Conservation (phyloP, 2,888 invertebrate genomes). For the Sesia apiformis region DNA sequence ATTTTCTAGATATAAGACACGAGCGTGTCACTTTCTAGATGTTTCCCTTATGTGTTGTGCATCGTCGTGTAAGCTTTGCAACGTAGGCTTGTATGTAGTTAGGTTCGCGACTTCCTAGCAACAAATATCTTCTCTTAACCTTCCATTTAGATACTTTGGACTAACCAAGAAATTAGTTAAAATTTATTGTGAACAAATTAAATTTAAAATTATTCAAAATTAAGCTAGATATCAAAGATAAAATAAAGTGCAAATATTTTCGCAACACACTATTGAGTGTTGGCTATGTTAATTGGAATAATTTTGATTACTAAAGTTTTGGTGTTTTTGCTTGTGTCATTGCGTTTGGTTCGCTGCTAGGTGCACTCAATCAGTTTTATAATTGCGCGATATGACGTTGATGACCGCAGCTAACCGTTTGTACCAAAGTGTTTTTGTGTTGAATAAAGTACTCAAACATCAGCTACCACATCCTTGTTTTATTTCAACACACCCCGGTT, state of each 20-base stretch:
- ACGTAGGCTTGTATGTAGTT: conserved; percentile 56
- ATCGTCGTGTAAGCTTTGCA: conserved; percentile 62
- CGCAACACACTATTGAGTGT: neutral
- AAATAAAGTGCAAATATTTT: conserved; percentile 6
- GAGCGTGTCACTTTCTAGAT: conserved; percentile 56
- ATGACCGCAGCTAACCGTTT: conserved; percentile 65
- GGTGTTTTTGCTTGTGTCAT: conserved; percentile 42
- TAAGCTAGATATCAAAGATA: conserved; percentile 9
- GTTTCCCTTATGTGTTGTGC: conserved; percentile 66
- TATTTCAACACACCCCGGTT: conserved; percentile 20
- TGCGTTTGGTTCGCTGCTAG: conserved; percentile 53
- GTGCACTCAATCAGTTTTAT: conserved; percentile 32
- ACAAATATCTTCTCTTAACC: conserved; percentile 61
- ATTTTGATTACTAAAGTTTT: conserved; percentile 17
- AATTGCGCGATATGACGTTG: conserved; percentile 43
- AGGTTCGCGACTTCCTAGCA: conserved; percentile 70
- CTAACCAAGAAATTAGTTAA: conserved; percentile 44
- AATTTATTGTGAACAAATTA: conserved; percentile 48
- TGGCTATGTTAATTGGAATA: conserved; percentile 6
- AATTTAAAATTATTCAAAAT: conserved; percentile 23
- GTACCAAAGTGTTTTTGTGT: conserved; percentile 76
- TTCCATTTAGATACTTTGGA: conserved; percentile 63
- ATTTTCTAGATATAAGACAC: conserved; percentile 54
- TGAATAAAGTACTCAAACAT: conserved; percentile 73
- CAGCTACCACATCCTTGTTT: conserved; percentile 47